Conservation (phyloP, 2,797 vertebrate species). For the Selene dorsalis region DNA sequence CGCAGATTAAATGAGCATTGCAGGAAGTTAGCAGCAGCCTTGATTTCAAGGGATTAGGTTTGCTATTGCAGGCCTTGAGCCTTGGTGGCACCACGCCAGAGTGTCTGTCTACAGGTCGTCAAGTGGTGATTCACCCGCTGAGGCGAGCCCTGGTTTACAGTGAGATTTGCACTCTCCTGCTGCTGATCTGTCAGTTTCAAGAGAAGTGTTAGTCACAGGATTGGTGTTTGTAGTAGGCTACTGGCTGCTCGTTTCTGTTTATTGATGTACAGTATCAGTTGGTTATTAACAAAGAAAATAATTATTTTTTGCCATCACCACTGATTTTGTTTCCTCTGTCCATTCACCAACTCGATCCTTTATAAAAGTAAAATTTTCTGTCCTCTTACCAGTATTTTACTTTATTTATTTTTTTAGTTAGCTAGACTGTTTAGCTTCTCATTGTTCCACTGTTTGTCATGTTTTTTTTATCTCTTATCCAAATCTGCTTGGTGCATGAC, state of each 20-base stretch:
- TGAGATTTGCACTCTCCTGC: conserved; percentile 54
- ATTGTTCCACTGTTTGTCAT: conserved; percentile 11
- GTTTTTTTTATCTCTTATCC: not conserved
- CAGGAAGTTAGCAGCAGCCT: conserved; percentile 56
- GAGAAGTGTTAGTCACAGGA: conserved; percentile 48
- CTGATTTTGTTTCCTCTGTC: not conserved
- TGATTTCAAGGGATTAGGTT: conserved; percentile 61
- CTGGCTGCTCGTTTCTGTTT: conserved; percentile 2
- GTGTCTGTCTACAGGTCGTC: conserved; percentile 58
- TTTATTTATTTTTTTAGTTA: too few relatives aligned
- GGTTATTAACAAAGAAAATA: not conserved
- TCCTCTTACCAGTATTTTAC: too few relatives aligned
- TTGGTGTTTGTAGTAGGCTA: not conserved
- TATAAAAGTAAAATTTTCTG: not conserved
- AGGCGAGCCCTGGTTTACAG: conserved; percentile 38
- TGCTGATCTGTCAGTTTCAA: conserved; percentile 42
- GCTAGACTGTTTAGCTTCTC: not conserved
- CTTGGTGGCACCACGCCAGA: conserved; percentile 48
- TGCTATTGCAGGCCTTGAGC: conserved; percentile 52
- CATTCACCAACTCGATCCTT: not conserved
- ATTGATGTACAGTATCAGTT: not conserved
- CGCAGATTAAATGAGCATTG: conserved; percentile 38
- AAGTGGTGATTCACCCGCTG: conserved; percentile 50
- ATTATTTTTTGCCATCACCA: not conserved
- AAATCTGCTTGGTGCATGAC: conserved; percentile 44